Evolutionary conservation across 64 coral and sea anemone genomes (phyloP).

Genomic region (Hydrozoanthus tunicans): DNA sequence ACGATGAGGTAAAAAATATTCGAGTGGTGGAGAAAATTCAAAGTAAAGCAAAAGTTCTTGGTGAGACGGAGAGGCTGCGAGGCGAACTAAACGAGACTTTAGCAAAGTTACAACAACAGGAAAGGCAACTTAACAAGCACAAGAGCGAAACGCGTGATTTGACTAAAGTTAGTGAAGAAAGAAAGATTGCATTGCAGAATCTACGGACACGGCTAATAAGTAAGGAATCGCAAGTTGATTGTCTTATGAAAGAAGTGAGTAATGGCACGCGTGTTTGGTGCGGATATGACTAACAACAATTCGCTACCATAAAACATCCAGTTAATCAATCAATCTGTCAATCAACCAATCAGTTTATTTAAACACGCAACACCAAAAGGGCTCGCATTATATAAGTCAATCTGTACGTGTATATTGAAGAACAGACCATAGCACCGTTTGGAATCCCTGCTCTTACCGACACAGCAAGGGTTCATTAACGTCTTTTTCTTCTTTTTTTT

Average conservation of each 20-base stretch:
- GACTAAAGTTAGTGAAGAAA: conserved; percentile 42
- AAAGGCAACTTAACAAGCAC: conserved; percentile 43
- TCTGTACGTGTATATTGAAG: too few relatives aligned
- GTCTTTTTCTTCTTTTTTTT: too few relatives aligned
- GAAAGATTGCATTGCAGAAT: conserved; percentile 67
- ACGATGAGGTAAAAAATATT: conserved; percentile 51
- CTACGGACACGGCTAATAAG: conserved; percentile 40
- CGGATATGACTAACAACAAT: too few relatives aligned
- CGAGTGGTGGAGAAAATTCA: conserved; percentile 65
- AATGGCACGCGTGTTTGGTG: conserved; percentile 54
- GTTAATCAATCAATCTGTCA: too few relatives aligned
- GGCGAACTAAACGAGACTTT: conserved; percentile 58
- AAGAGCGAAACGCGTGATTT: conserved; percentile 13
- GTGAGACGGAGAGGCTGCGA: conserved; percentile 78
- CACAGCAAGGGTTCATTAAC: too few relatives aligned
- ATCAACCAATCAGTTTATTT: too few relatives aligned
- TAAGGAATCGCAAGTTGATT: conserved; percentile 76
- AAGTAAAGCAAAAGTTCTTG: conserved; percentile 80
- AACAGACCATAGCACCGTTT: too few relatives aligned
- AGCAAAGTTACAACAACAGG: conserved; percentile 54
- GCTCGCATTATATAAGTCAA: too few relatives aligned
- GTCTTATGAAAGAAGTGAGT: conserved; percentile 57
- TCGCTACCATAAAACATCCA: too few relatives aligned
- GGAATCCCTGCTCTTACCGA: too few relatives aligned
- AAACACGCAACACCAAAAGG: too few relatives aligned